Conservation (phyloP, 2,113 vertebrate genomes). For the Hystrix cristata region DNA sequence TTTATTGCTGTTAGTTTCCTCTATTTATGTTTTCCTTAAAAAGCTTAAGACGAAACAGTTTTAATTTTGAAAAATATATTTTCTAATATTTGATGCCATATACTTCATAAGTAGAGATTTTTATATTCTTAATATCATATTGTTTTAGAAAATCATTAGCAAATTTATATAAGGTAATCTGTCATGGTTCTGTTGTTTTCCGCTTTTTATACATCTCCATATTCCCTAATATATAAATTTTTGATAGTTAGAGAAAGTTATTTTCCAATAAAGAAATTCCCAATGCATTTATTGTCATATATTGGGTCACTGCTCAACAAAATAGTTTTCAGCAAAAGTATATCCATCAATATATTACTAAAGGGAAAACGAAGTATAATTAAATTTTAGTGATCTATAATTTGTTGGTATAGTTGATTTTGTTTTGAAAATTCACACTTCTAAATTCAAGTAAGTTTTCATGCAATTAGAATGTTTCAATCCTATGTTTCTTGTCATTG, state of each 20-base stretch:
- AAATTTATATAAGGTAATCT: neutral
- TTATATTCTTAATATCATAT: neutral
- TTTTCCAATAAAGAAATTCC: neutral
- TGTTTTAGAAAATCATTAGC: constrained; percentile 11
- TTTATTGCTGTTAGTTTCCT: neutral
- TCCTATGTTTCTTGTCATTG: neutral
- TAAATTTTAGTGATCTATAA: neutral
- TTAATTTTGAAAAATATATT: constrained; percentile 15
- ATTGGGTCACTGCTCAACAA: neutral
- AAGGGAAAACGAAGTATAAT: constrained; percentile 2
- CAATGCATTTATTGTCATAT: neutral
- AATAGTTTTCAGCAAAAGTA: neutral
- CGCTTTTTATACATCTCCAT: neutral
- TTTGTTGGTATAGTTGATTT: constrained; percentile 38
- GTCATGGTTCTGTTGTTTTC: neutral
- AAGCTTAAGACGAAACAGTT: neutral
- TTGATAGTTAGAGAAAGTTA: neutral
- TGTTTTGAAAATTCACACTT: neutral
- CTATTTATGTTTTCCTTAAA: neutral
- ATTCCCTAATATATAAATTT: constrained; percentile 38
- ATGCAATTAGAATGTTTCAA: neutral
- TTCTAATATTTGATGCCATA: neutral
- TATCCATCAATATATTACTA: neutral
- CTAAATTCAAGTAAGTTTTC: neutral
- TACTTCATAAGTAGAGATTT: constrained; percentile 23